Conservation (phyloP, 2,888 invertebrate genomes). For the Mylabris sibirica region DNA sequence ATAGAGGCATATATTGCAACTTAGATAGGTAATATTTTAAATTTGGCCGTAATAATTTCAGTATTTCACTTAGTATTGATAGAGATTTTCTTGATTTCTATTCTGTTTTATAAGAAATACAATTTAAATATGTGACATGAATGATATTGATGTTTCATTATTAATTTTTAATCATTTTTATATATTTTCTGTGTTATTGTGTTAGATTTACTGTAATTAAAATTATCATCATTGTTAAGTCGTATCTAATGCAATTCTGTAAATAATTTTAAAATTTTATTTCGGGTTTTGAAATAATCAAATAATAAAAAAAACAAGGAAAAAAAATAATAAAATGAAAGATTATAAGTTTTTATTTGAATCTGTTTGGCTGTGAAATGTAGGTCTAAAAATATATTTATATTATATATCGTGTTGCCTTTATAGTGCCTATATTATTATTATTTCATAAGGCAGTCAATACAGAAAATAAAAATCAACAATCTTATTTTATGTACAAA, state of each 20-base stretch:
- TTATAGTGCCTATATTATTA: slow-evolving; percentile 37
- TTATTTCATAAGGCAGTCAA: slow-evolving; percentile 31
- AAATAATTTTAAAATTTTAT: slow-evolving; percentile 33
- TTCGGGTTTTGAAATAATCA: slow-evolving; percentile 27
- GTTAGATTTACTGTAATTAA: slow-evolving; percentile 20
- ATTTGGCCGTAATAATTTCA: slow-evolving; percentile 11
- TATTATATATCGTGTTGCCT: slow-evolving; percentile 37
- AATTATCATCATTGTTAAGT: slow-evolving; percentile 18
- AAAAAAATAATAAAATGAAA: neutral
- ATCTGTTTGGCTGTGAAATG: slow-evolving; percentile 56
- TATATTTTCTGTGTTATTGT: slow-evolving; percentile 30
- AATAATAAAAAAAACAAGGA: neutral
- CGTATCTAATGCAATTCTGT: slow-evolving; percentile 27
- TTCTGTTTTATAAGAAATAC: neutral
- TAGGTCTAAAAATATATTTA: slow-evolving; percentile 38
- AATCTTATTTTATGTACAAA: slow-evolving; percentile 37
- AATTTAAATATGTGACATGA: neutral
- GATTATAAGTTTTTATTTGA: slow-evolving; percentile 35
- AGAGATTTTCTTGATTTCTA: neutral
- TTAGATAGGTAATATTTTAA: slow-evolving; percentile 16
- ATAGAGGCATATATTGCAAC: slow-evolving; percentile 31
- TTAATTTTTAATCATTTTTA: slow-evolving; percentile 17
- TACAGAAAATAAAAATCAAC: slow-evolving; percentile 29
- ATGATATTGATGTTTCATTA: neutral
- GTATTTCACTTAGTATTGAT: slow-evolving; percentile 12